A percentile compares a stretch with the other conserved stretches of the same genome.
Conservation (phyloP, 1,140 invertebrate genomes). For the Holotrichia oblita region DNA sequence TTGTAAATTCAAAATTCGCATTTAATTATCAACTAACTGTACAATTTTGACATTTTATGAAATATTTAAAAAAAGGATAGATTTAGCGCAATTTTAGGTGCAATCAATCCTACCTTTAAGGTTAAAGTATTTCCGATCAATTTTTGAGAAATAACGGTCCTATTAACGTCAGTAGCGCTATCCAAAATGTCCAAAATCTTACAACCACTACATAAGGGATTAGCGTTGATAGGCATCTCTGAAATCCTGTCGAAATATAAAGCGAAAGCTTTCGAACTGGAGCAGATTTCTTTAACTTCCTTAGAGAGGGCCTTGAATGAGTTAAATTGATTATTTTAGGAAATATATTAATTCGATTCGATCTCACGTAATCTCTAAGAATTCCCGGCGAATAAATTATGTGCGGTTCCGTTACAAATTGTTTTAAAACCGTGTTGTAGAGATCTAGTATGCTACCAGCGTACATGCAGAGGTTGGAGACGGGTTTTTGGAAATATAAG, state of each 20-base stretch:
- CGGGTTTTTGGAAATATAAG: slow-evolving; percentile 51
- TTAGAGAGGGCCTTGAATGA: slow-evolving; percentile 41
- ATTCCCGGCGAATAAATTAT: slow-evolving; percentile 52
- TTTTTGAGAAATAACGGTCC: slow-evolving; percentile 19
- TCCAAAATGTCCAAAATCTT: slow-evolving; percentile 56
- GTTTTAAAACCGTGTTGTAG: slow-evolving; percentile 48
- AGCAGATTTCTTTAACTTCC: slow-evolving; percentile 51
- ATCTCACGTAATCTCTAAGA: slow-evolving; percentile 52
- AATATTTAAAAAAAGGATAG: too few relatives aligned
- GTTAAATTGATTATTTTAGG: slow-evolving; percentile 34
- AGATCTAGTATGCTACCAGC: slow-evolving; percentile 53
- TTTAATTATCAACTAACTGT: too few relatives aligned
- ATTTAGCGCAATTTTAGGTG: too few relatives aligned
- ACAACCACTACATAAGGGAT: slow-evolving; percentile 48
- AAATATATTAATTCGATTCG: slow-evolving; percentile 39
- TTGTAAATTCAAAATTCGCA: too few relatives aligned
- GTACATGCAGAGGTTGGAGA: slow-evolving; percentile 51
- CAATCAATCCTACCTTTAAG: not conserved
- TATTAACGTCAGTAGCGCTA: slow-evolving; percentile 45
- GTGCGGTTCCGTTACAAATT: slow-evolving; percentile 51
- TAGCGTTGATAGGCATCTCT: slow-evolving; percentile 49
- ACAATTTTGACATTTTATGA: too few relatives aligned
- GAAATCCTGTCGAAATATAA: slow-evolving; percentile 54
- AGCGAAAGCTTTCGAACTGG: slow-evolving; percentile 53
- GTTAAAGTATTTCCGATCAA: slow-evolving; percentile 19